Evolutionary conservation across 2,797 vertebrate genomes (phyloP), one percentile per base, ranked within the genome.

Genomic region (Chelidonichthys spinosus): DNA sequence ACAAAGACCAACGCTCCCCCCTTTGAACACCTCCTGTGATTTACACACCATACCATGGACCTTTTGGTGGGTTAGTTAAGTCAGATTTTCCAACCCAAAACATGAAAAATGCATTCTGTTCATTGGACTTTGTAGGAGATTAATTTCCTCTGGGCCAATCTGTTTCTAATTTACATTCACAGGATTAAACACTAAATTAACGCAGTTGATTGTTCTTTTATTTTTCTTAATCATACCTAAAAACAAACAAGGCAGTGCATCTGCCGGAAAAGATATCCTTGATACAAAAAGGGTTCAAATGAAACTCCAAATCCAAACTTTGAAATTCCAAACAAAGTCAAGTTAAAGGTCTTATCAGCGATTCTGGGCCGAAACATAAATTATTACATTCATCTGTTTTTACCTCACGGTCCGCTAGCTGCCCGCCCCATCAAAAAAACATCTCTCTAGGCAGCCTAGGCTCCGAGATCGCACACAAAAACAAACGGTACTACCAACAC

Each of bases 141-240:
- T 33, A 72, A 46, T 69, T 69, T 75, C 74, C 69, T 55, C 63
- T 56, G 62, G 61, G 74, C 42, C 54, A 53, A 52, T 78, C 56
- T 62, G 36, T 60, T 79, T 65, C 78, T 64, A 62, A 82, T 84
- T 83, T 61, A 43, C 39, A 81, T 72, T 79, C 63, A 67, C 62
- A 47, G 35, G 43, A 72, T 76, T 14, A 74, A 50, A 64, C 53
- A 77, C 61, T 62, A 70, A 46, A 77, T 79, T 59, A 44, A 18
- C 69, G 39, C 36, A 46, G 18, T 72, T 67, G 78, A 84, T 76
- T 63, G 67, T 43, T 66, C 55, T 84, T 81, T 52, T 15, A 56
- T 76, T 50, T 73, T 70, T 64, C 33, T 37, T 47, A 81, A 65
- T 75, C 25, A 47, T 17, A 47, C 74, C 59, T 74, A 66, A 49